phyloP scores from a whole-genome alignment of 2,797 vertebrate genomes.

The Cirrhinus mrigala region DNA sequence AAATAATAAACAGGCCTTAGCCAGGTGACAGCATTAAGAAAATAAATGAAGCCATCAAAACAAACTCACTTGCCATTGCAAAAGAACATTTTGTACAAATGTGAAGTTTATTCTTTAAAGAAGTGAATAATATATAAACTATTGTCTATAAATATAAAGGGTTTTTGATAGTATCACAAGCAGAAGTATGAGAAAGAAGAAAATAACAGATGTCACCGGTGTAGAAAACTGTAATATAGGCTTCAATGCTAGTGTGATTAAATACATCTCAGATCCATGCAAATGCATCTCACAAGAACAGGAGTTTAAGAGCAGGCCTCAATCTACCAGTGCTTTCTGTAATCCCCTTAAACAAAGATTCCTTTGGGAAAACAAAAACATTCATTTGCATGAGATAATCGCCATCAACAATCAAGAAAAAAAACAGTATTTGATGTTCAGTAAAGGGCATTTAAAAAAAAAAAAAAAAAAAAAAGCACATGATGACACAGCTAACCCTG shows the following conservation, averaged over 20 bases:
- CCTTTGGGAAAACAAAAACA: slow-evolving; percentile 31
- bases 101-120: slow-evolving; percentile 89
- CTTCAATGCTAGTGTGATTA: slow-evolving; percentile 40
- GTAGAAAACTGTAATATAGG: slow-evolving; percentile 23
- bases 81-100: slow-evolving; percentile 80
- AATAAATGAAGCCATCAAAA: background rate
- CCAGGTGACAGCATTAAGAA: background rate
- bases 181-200: slow-evolving; percentile 68
- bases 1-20: background rate
- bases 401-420: slow-evolving; percentile 4
- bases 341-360: background rate
- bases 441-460: background rate
- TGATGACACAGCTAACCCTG: background rate
- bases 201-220: slow-evolving; percentile 54
- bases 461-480: background rate
- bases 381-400: slow-evolving; percentile 31
- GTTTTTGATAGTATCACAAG: slow-evolving; percentile 90
- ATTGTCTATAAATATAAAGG: slow-evolving; percentile 98
- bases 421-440: slow-evolving; percentile 7
- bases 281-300: slow-evolving; percentile 43
- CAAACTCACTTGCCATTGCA: slow-evolving; percentile 52
- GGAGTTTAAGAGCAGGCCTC: background rate
- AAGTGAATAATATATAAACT: slow-evolving; percentile 89
- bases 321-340: background rate
- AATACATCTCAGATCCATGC: slow-evolving; percentile 65